phyloP scores from a whole-genome alignment of 2,797 vertebrate species.

The Epinephelus malabaricus region DNA sequence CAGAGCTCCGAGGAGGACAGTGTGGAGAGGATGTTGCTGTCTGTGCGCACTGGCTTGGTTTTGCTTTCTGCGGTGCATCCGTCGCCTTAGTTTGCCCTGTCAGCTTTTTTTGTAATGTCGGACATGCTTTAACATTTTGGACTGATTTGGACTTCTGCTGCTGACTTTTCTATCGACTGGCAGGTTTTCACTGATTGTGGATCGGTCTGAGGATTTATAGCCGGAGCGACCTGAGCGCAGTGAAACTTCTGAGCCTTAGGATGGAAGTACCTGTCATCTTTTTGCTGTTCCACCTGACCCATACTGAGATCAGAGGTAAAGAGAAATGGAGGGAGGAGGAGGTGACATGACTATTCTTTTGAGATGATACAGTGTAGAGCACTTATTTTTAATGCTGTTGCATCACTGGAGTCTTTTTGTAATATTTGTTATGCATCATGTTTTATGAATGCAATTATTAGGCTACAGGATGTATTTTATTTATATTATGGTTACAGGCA shows the following conservation, averaged over 20 bases:
- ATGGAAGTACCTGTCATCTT: slow-evolving; percentile 65
- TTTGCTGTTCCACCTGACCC: slow-evolving; percentile 61
- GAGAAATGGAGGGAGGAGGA: not conserved
- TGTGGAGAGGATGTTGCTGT: slow-evolving; percentile 10
- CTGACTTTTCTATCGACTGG: slow-evolving; percentile 1
- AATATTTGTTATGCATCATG: not conserved
- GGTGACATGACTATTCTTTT: not conserved
- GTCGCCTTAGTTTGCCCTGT: not conserved
- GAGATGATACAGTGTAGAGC: not conserved
- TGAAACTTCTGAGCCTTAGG: slow-evolving; percentile 31
- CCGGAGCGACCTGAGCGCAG: slow-evolving; percentile 20
- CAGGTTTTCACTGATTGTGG: not conserved
- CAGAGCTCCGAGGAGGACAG: not conserved
- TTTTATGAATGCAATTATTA: not conserved
- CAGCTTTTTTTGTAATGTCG: not conserved
- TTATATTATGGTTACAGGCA: not conserved
- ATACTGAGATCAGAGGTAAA: slow-evolving; percentile 64
- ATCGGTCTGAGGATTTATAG: not conserved
- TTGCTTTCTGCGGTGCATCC: not conserved
- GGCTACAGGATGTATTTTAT: too few species aligned
- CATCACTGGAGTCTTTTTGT: not conserved
- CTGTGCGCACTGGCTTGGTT: slow-evolving; percentile 17
- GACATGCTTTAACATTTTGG: not conserved
- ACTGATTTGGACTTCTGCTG: slow-evolving; percentile 13
- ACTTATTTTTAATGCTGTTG: not conserved